Percentiles rank a stretch among this genome's conserved stretches.
Evolutionary conservation across 2,888 invertebrate species (phyloP).

Genomic region (Drosophila sordidapex): DNA sequence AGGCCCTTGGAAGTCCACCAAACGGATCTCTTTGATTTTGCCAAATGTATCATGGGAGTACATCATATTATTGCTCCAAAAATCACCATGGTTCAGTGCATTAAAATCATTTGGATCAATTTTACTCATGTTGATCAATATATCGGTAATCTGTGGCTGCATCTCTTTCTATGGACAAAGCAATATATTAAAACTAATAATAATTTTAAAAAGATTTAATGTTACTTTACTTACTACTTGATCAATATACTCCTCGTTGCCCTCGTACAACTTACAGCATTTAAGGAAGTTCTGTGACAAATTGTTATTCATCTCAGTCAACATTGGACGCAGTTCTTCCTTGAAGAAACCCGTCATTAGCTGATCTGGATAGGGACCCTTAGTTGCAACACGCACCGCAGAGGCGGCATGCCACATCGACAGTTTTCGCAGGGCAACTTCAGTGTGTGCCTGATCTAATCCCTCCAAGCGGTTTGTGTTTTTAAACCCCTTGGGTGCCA

Average conservation of each 20-base stretch:
- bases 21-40: slow-evolving; percentile 62
- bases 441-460: slow-evolving; percentile 72
- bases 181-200: not conserved
- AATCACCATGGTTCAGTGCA: slow-evolving; percentile 77
- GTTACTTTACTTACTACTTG: slow-evolving; percentile 57
- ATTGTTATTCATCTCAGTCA: slow-evolving; percentile 32
- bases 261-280: slow-evolving; percentile 44
- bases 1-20: slow-evolving; percentile 80
- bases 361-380: slow-evolving; percentile 55
- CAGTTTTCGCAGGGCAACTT: slow-evolving; percentile 71
- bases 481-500: slow-evolving; percentile 68
- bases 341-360: slow-evolving; percentile 39
- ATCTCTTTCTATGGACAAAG: slow-evolving; percentile 40
- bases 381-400: slow-evolving; percentile 58
- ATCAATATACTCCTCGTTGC: slow-evolving; percentile 48
- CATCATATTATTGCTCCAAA: slow-evolving; percentile 81
- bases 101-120: slow-evolving; percentile 62
- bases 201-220: too few species aligned
- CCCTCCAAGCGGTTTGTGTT: slow-evolving; percentile 74
- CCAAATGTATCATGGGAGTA: slow-evolving; percentile 70
- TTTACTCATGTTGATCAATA: slow-evolving; percentile 30
- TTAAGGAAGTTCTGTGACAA: slow-evolving; percentile 38
- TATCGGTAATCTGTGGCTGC: slow-evolving; percentile 44
- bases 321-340: slow-evolving; percentile 33
- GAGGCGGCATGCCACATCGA: slow-evolving; percentile 82